Evolutionary conservation across 2,888 invertebrate species (phyloP).

Genomic region (Candidula unifasciata): DNA sequence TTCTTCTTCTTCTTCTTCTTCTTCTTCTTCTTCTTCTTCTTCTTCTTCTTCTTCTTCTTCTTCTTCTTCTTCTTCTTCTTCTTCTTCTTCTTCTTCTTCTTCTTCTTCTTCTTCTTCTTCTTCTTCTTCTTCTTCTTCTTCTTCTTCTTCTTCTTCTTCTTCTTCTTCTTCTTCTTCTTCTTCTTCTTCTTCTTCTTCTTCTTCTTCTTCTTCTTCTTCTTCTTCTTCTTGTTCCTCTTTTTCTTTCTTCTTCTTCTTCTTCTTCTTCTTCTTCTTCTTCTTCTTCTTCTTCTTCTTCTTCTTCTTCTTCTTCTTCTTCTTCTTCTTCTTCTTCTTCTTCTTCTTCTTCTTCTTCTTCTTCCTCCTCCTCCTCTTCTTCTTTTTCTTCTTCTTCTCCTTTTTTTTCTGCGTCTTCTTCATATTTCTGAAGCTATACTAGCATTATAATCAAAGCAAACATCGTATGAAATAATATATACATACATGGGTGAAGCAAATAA

Average conservation of each 20-base stretch:
- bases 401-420: neutral
- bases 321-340: conserved; percentile 3
- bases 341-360: conserved; percentile 5
- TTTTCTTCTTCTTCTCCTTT: neutral
- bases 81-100: too few relatives aligned
- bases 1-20: too few relatives aligned
- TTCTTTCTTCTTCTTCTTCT: neutral
- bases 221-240: neutral
- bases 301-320: conserved; percentile 23
- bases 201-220: neutral
- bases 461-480: too few relatives aligned
- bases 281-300: conserved; percentile 28
- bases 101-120: too few relatives aligned
- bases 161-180: neutral
- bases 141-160: conserved; percentile 1
- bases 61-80: too few relatives aligned
- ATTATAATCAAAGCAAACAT: too few relatives aligned
- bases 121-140: too few relatives aligned
- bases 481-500: too few relatives aligned
- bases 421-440: too few relatives aligned
- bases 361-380: neutral
- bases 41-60: too few relatives aligned
- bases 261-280: neutral
- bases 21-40: too few relatives aligned
- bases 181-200: neutral